phyloP scores from a whole-genome alignment of 2,888 invertebrate genomes.

The Palloptera scutellata region DNA sequence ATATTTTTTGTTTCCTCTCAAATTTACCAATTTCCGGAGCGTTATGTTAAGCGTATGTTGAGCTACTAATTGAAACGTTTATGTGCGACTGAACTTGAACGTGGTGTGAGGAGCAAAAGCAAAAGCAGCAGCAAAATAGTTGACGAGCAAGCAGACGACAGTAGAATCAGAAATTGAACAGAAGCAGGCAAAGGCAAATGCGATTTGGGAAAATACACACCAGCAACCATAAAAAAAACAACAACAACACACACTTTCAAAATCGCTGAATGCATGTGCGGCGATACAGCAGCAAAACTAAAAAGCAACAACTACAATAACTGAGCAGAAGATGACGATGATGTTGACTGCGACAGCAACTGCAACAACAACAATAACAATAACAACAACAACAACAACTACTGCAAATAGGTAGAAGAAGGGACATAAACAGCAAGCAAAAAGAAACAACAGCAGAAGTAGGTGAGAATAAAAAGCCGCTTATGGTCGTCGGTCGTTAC shows the following conservation, averaged over 20 bases:
- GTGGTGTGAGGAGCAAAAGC: too few species aligned
- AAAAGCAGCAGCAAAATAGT: constrained; percentile 4
- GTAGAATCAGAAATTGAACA: constrained; percentile 1
- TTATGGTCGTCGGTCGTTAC: too few species aligned
- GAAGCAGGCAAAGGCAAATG: constrained; percentile 6
- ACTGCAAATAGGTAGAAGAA: constrained; percentile 16
- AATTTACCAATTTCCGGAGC: constrained; percentile 1
- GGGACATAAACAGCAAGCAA: constrained; percentile 3
- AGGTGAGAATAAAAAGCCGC: neutral
- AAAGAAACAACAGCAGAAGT: neutral
- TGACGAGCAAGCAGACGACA: constrained; percentile 16
- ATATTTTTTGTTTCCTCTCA: neutral
- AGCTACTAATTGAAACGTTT: constrained; percentile 28
- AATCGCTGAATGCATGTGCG: constrained; percentile 2
- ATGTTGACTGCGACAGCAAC: constrained; percentile 1
- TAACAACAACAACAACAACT: constrained; percentile 6
- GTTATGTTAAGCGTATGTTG: neutral
- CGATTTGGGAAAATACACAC: constrained; percentile 10
- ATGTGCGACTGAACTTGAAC: constrained; percentile 22
- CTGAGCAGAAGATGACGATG: neutral
- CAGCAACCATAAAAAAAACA: constrained; percentile 6
- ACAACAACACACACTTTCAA: constrained; percentile 10
- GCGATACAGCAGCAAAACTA: constrained; percentile 11
- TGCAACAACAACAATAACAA: constrained; percentile 11
- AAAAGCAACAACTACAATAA: constrained; percentile 15